These are phyloP conservation scores for Rissa tridactyla DNA, from an alignment of 2,113 vertebrate genomes.

Conservation along the genomic window DNA sequence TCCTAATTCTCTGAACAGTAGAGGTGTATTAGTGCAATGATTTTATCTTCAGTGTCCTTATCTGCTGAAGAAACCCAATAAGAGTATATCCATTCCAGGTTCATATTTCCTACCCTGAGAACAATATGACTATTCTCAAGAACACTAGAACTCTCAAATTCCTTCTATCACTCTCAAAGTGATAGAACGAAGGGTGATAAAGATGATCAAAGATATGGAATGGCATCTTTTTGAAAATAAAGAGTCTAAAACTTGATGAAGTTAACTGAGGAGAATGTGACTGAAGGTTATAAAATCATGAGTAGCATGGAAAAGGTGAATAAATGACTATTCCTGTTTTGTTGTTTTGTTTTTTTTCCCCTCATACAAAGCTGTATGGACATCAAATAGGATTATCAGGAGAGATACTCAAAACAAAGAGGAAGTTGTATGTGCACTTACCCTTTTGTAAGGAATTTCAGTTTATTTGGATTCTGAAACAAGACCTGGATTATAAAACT, in stretches of 20 bases:
- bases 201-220: neutral
- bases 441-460: no score
- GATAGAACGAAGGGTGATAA: neutral
- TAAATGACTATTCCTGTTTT: neutral
- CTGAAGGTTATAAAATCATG: neutral
- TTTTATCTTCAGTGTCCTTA: neutral
- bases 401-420: neutral
- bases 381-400: neutral
- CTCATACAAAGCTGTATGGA: neutral
- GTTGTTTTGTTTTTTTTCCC: neutral
- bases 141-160: neutral
- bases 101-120: neutral
- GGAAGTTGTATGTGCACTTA: neutral
- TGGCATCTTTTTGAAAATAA: neutral
- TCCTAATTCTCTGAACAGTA: neutral
- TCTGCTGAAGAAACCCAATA: neutral
- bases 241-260: neutral
- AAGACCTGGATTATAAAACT: neutral
- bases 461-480: neutral
- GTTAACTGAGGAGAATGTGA: neutral
- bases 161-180: neutral
- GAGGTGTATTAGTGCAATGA: neutral
- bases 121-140: neutral
- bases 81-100: neutral
- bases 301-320: neutral